phyloP scores from a whole-genome alignment of 1,140 invertebrate genomes.

The Steinernema feltiae region DNA sequence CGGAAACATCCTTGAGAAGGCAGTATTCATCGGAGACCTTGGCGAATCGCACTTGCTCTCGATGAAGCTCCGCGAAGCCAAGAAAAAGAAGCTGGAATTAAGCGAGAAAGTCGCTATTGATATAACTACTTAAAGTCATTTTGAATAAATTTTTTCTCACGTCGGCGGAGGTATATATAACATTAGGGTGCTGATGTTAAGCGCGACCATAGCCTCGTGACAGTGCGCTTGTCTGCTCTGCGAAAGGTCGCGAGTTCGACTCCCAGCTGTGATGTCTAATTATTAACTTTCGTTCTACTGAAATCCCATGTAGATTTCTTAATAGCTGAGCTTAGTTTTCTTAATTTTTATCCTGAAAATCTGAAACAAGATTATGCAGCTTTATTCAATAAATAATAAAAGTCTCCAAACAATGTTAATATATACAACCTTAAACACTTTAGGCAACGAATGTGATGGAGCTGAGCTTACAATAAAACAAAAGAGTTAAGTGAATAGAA shows the following conservation, averaged over 20 bases:
- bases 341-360: not conserved
- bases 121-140: not conserved
- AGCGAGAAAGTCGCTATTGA: not conserved
- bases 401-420: not conserved
- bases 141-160: not conserved
- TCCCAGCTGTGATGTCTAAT: not conserved
- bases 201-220: not conserved
- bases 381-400: slow-evolving; percentile 1
- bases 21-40: slow-evolving; percentile 38
- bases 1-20: slow-evolving; percentile 31
- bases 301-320: not conserved
- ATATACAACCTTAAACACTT: not conserved
- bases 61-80: slow-evolving; percentile 25
- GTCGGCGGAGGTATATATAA: too few relatives aligned
- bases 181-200: too few relatives aligned
- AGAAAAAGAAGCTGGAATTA: not conserved
- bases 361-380: not conserved
- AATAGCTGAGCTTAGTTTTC: not conserved
- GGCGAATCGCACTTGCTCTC: slow-evolving; percentile 40
- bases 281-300: slow-evolving; percentile 13
- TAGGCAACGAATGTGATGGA: not conserved
- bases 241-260: not conserved
- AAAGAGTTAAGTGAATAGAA: slow-evolving; percentile 10
- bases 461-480: not conserved
- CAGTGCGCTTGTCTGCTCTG: not conserved